A percentile compares a stretch with the other conserved stretches of the same genome.
phyloP scores from a whole-genome alignment of 64 coral and sea anemone genomes.

The Stichodactyla mertensii region DNA sequence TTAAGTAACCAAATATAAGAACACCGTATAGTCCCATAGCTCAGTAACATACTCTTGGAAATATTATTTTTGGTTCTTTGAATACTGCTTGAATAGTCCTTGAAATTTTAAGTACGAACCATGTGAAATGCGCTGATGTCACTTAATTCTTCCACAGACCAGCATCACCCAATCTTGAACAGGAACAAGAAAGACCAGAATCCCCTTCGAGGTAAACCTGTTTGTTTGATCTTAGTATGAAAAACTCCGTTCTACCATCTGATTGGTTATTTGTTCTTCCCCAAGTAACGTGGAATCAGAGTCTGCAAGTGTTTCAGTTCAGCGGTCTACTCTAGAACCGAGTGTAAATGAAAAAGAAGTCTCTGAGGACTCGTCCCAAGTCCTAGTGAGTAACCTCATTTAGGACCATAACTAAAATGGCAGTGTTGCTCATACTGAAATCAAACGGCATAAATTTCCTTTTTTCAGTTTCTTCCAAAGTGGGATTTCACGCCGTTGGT shows the following conservation, averaged over 20 bases:
- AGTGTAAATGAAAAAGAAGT: conserved; percentile 36
- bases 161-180: conserved; percentile 44
- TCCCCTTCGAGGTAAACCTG: conserved; percentile 53
- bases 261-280: not conserved
- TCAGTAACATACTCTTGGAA: too few relatives aligned
- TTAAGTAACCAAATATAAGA: too few relatives aligned
- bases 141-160: conserved; percentile 22
- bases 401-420: not conserved
- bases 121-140: not conserved
- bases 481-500: conserved; percentile 84
- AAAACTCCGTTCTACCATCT: not conserved
- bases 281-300: conserved; percentile 81
- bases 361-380: conserved; percentile 41
- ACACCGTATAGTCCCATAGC: too few relatives aligned
- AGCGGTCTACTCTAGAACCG: conserved; percentile 46
- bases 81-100: too few relatives aligned
- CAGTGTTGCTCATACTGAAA: not conserved
- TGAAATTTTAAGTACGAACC: too few relatives aligned
- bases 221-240: not conserved
- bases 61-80: too few relatives aligned
- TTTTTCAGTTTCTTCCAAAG: conserved; percentile 78
- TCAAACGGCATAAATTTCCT: not conserved
- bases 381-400: conserved; percentile 28
- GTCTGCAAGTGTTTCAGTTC: conserved; percentile 58
- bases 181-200: conserved; percentile 62